A percentile compares a stretch with the other conserved stretches of the same genome.
These are phyloP conservation scores for Orchesellides sinensis DNA, from an alignment of 2,888 invertebrate species.

Conservation along the genomic window DNA sequence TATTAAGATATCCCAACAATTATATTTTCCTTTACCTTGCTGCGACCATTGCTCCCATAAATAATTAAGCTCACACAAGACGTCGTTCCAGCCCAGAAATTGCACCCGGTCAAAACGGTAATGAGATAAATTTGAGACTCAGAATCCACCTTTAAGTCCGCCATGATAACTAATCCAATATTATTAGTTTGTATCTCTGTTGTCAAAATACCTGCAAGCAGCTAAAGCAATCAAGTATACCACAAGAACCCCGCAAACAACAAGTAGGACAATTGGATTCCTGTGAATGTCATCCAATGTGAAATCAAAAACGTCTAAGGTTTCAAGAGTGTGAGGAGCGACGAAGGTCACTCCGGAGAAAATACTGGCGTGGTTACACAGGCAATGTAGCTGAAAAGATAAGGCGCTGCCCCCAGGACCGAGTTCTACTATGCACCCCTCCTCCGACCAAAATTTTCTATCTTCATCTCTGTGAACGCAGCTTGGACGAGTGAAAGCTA, in stretches of 20 bases:
- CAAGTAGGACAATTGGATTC: slow-evolving; percentile 64
- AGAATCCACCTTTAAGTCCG: slow-evolving; percentile 50
- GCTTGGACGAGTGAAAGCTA: slow-evolving; percentile 43
- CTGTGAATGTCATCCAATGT: slow-evolving; percentile 37
- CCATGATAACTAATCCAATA: slow-evolving; percentile 68
- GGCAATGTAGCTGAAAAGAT: slow-evolving; percentile 57
- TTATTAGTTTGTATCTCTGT: slow-evolving; percentile 31
- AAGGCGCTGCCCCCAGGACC: too few species aligned
- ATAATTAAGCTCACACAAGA: slow-evolving; percentile 69
- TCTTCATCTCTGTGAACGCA: slow-evolving; percentile 65
- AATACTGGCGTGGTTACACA: slow-evolving; percentile 67
- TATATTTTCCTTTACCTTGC: slow-evolving; percentile 43
- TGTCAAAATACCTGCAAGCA: slow-evolving; percentile 54
- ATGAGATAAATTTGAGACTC: slow-evolving; percentile 64
- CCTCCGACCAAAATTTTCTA: slow-evolving; percentile 59
- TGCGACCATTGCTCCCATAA: slow-evolving; percentile 65
- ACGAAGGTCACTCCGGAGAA: slow-evolving; percentile 65
- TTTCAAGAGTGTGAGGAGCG: slow-evolving; percentile 50
- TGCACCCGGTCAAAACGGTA: slow-evolving; percentile 68
- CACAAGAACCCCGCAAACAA: slow-evolving; percentile 50
- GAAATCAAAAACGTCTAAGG: slow-evolving; percentile 49
- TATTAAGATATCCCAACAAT: not conserved
- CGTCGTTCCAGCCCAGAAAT: slow-evolving; percentile 70
- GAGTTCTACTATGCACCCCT: slow-evolving; percentile 51
- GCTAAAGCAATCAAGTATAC: slow-evolving; percentile 58